phyloP scores from a whole-genome alignment of 1,140 invertebrate genomes.

The Drosophila funebris region DNA sequence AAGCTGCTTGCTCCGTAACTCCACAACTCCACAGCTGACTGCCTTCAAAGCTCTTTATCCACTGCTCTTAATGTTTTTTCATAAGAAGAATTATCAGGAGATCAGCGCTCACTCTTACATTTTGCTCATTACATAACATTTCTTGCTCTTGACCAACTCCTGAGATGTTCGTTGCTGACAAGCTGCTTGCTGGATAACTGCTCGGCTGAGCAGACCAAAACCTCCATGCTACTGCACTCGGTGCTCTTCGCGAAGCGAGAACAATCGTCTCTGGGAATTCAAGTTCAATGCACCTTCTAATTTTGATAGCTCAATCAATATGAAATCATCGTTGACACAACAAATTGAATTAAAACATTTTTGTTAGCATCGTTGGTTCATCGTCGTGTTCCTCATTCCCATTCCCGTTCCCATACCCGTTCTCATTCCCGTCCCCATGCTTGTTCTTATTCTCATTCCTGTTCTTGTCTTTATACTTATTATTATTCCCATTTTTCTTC shows the following conservation, averaged over 20 bases:
- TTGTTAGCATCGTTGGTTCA: background rate
- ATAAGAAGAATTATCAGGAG: too few species aligned
- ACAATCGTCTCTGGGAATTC: background rate
- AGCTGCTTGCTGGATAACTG: background rate
- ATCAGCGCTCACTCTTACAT: too few species aligned
- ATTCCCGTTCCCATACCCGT: background rate
- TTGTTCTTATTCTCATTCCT: conserved; percentile 11
- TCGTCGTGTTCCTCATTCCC: background rate
- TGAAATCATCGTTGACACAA: conserved; percentile 45
- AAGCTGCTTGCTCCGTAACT: too few species aligned
- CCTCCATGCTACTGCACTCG: background rate
- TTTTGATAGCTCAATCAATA: conserved; percentile 48
- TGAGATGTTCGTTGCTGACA: background rate
- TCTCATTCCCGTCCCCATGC: background rate
- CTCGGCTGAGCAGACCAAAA: background rate
- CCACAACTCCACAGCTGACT: too few species aligned
- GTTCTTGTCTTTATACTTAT: conserved; percentile 5
- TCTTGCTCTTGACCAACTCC: too few species aligned
- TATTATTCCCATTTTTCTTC: conserved; percentile 4
- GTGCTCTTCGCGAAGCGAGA: too few species aligned
- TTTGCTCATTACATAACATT: too few species aligned
- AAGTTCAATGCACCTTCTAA: conserved; percentile 59
- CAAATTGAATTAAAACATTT: conserved; percentile 74
- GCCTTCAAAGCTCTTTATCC: too few species aligned
- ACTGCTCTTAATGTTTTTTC: too few species aligned